Evolutionary conservation across 2,888 invertebrate genomes (phyloP), one percentile per base, ranked within the genome.

Genomic region (Drosophila birchii): DNA sequence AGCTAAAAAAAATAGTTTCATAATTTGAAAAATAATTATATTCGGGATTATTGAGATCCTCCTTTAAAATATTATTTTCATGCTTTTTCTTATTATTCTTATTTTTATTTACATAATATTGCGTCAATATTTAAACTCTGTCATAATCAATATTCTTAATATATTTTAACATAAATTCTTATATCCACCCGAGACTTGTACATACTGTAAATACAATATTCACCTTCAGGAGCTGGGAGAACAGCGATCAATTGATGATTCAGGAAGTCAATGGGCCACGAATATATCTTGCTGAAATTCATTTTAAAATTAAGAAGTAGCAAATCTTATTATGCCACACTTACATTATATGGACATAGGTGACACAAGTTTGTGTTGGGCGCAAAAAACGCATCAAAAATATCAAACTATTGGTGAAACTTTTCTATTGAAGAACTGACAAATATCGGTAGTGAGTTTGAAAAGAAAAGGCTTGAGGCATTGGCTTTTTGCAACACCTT

Each of bases 381-480:
- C 8, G 36, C 36, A 12, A 61, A 44, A 1, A 61, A 8, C 1
- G 34, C 61, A 8, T 29, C n/a, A 20, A 20, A 62, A 57, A n/a
- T 32, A 62, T 44, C 12, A 12, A 32, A n/a, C 3, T 0, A 36
- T 8, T 4, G 14, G 8, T 29, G 29, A 38, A 0, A 11, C 9
- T 11, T 14, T 58, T 58, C 58, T 38, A 9, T 16, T 62, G 0
- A 62, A 26, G 29, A 20, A 62, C n/a, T 38, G 29, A 14, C 59
- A 62, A 1, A 6, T 1, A 0, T 58, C 29, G 7, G 16, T 6
- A 3, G 59, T 45, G 1, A 62, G 32, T 29, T 58, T 62, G 12
- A 20, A 62, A 0, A 58, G 16, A 38, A 62, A 62, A 1, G 62
- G 62, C 14, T 38, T 58, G 18, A 62, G 4, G 45, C 62, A 62